phyloP scores from a whole-genome alignment of 2,888 invertebrate genomes.

The Laothoe populi region DNA sequence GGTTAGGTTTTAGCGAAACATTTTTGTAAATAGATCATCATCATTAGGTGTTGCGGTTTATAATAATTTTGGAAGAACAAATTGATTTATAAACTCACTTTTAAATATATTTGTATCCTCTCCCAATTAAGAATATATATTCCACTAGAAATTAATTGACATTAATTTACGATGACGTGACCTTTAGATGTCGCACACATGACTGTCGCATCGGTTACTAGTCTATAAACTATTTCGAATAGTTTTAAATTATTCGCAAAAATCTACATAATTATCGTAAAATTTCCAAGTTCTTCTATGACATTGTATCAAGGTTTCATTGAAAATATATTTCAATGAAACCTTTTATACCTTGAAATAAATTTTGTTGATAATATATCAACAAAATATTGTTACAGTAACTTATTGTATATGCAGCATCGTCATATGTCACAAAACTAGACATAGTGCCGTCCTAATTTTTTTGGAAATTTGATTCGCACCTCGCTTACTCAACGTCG shows the following conservation, averaged over 20 bases:
- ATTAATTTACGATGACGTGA: constrained; percentile 52
- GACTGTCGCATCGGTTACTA: constrained; percentile 22
- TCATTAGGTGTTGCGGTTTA: too few relatives aligned
- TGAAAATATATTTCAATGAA: background rate
- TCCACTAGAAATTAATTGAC: constrained; percentile 46
- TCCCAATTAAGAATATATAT: constrained; percentile 37
- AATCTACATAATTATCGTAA: background rate
- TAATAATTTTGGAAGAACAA: background rate
- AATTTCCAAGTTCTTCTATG: background rate
- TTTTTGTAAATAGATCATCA: too few relatives aligned
- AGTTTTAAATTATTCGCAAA: background rate
- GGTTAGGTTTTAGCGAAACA: too few relatives aligned
- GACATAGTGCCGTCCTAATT: too few relatives aligned
- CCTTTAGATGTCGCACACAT: constrained; percentile 39
- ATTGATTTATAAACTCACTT: background rate
- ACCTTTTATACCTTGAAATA: background rate
- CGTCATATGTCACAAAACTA: too few relatives aligned
- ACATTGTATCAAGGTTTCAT: background rate
- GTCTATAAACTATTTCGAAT: background rate
- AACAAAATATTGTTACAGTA: too few relatives aligned
- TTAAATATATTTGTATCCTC: constrained; percentile 7
- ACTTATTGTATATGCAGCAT: too few relatives aligned
- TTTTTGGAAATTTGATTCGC: too few relatives aligned
- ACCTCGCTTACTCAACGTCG: too few relatives aligned
- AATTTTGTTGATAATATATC: too few relatives aligned